Percentiles rank a stretch among this genome's conserved stretches.
Conservation (phyloP, 2,797 vertebrate species). For the Chromobotia macracanthus region DNA sequence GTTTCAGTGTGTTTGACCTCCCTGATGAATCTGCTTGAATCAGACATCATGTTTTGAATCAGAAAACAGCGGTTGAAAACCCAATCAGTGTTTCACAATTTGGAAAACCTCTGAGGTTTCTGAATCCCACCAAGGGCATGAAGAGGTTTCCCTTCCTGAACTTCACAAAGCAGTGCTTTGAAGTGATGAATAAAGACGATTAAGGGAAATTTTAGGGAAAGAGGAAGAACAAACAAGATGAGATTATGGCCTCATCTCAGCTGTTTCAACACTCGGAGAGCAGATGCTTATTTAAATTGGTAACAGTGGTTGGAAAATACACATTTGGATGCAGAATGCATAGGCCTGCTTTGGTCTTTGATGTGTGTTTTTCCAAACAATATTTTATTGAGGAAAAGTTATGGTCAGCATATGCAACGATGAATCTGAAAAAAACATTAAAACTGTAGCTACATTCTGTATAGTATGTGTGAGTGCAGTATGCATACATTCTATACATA, state of each 20-base stretch:
- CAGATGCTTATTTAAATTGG: conserved; percentile 42
- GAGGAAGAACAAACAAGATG: conserved; percentile 48
- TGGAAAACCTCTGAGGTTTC: conserved; percentile 34
- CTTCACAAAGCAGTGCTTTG: conserved; percentile 52
- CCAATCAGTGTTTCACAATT: conserved; percentile 23
- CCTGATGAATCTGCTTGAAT: conserved; percentile 18
- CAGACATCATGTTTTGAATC: conserved; percentile 28
- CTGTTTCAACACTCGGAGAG: conserved; percentile 35
- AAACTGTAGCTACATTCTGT: no score
- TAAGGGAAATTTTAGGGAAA: conserved; percentile 55
- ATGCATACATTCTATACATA: no score
- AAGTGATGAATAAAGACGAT: conserved; percentile 57
- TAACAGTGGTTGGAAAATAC: conserved; percentile 21
- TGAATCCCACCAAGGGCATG: conserved; percentile 61
- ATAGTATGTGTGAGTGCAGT: no score
- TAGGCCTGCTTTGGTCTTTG: neutral
- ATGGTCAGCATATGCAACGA: neutral
- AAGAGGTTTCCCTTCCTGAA: conserved; percentile 51
- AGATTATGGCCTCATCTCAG: conserved; percentile 45
- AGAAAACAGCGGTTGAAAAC: conserved; percentile 31
- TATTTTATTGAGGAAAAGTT: neutral
- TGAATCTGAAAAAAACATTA: no score
- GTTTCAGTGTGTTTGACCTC: conserved; percentile 46
- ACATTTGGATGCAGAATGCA: conserved; percentile 30
- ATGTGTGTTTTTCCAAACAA: neutral